Conservation (phyloP, 2,113 vertebrate species). For the Acrocephalus arundinaceus region DNA sequence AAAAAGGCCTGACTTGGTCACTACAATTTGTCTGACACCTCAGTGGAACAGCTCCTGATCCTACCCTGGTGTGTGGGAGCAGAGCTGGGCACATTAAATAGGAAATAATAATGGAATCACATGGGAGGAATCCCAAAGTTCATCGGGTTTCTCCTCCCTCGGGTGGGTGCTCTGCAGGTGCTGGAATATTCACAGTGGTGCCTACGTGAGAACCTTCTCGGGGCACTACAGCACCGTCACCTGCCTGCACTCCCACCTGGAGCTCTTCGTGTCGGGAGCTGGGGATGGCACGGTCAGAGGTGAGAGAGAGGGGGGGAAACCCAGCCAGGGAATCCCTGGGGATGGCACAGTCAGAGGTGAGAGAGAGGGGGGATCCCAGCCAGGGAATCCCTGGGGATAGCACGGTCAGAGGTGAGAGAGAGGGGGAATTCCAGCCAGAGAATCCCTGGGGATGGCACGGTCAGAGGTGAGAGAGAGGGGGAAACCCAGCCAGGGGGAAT, state of each 20-base stretch:
- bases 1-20: not conserved
- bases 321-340: not conserved
- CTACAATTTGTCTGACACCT: not conserved
- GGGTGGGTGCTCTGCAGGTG: conserved; percentile 69
- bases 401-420: no score
- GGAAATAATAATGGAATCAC: not conserved
- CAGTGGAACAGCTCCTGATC: not conserved
- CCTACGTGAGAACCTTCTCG: conserved; percentile 72
- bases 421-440: no score
- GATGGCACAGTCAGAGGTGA: no score
- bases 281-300: conserved; percentile 87
- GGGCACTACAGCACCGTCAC: conserved; percentile 81
- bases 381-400: no score
- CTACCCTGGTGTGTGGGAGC: not conserved
- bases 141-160: not conserved
- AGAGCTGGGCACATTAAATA: not conserved
- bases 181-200: conserved; percentile 81
- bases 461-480: no score
- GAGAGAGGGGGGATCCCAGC: no score
- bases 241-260: conserved; percentile 78
- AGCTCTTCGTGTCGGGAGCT: conserved; percentile 83
- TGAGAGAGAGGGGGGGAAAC: conserved; percentile 28
- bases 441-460: no score
- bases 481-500: no score
- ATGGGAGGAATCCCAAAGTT: not conserved